A percentile compares a stretch with the other conserved stretches of the same genome.
These are phyloP conservation scores for Pseudorectes ferrugineus DNA, from an alignment of 2,113 vertebrate genomes.

Conservation along the genomic window DNA sequence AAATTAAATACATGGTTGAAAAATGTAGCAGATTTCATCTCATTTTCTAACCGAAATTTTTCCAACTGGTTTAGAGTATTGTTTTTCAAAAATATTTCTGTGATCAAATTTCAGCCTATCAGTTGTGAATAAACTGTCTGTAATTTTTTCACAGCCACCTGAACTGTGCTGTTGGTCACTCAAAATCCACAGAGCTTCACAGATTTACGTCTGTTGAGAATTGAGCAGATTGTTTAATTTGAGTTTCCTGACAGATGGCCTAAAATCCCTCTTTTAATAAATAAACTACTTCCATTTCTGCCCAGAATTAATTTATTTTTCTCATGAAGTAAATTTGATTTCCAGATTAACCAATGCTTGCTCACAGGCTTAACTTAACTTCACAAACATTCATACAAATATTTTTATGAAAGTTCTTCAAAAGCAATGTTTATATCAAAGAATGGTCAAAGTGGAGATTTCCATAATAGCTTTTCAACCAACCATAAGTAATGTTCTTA, in stretches of 20 bases:
- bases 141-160: neutral
- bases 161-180: neutral
- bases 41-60: neutral
- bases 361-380: neutral
- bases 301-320: constrained; percentile 4
- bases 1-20: neutral
- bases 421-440: neutral
- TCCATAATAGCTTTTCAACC: neutral
- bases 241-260: constrained; percentile 20
- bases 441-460: neutral
- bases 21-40: neutral
- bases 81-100: neutral
- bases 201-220: neutral
- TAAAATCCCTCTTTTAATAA: constrained; percentile 18
- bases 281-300: neutral
- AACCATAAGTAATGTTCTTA: neutral
- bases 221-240: neutral
- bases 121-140: neutral
- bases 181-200: neutral
- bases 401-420: neutral
- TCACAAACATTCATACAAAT: neutral
- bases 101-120: neutral
- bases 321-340: neutral
- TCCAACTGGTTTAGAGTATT: neutral
- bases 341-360: neutral